Base-by-base conservation (phyloP, 2,888 invertebrate genomes). In the Meiosimyza decipiens region DNA sequence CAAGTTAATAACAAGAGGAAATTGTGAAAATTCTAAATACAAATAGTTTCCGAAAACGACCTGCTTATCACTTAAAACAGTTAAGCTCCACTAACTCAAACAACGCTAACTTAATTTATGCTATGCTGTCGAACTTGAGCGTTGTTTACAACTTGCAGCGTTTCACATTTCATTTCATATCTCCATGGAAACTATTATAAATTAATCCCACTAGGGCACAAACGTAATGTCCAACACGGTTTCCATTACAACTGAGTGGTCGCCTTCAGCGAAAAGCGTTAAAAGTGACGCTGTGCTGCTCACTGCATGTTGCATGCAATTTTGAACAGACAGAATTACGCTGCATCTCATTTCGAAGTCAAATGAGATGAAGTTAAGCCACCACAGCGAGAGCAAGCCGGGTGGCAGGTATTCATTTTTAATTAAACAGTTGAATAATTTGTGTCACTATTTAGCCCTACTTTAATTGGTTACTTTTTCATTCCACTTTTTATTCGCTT, bases 161-260 rank as follows among this genome's bases (percentile, higher is more conserved):
- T 16, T 40, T 68, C 22, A 16, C 68, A 49, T 57, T 50, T 49
- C 51, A 60, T 69, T 51, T 40, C 69, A 22, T 62, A 52, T 60
- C 60, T 51, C 69, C 51, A 18, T 15, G 51, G 60, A 69, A 60
- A 69, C 16, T 60, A 60, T 52, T 51, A 69, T 40, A 69, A 69
- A 69, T 59, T 50, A 60, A 69, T 60, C 33, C 57, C 55, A 57
- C 55, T 67, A 15, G 11, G 16, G n/a, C 50, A 22, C 33, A 16
- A 28, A 52, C 33, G 16, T 57, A 22, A 62, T 40, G 63, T 49
- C 16, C 40, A 12, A 50, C 55, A 15, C 49, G 52, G 40, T 22
- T 28, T 52, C 52, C 33, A 22, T 52, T 22, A 51, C 65, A 52
- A 65, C 16, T n/a, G 65, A n/a, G 15, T 15, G 28, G 7, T 28